phyloP scores from a whole-genome alignment of 2,888 invertebrate genomes.

The Apoderus coryli region DNA sequence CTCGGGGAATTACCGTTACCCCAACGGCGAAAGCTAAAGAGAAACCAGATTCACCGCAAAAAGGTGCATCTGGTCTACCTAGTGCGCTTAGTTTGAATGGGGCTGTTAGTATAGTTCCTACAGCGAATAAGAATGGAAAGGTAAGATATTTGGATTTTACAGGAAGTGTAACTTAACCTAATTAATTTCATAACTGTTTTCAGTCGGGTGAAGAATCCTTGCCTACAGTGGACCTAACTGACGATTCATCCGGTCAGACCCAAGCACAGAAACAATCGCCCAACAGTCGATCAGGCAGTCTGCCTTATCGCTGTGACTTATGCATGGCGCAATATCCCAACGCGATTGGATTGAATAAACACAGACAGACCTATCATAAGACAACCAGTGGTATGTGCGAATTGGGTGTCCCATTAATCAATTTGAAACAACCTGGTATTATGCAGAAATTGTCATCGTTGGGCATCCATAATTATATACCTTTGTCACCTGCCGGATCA shows the following conservation, averaged over 20 bases:
- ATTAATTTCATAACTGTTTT: conserved; percentile 4
- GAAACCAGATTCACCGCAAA: conserved; percentile 19
- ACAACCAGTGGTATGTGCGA: conserved; percentile 41
- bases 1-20: conserved; percentile 64
- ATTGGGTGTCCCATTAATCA: conserved; percentile 58
- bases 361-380: conserved; percentile 48
- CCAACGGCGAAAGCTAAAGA: conserved; percentile 40
- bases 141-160: conserved; percentile 13
- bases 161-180: too few species aligned
- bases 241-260: conserved; percentile 30
- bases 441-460: conserved; percentile 46
- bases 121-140: conserved; percentile 24
- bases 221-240: conserved; percentile 38
- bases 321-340: conserved; percentile 62
- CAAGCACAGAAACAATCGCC: conserved; percentile 10
- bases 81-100: conserved; percentile 42
- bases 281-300: conserved; percentile 28
- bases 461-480: conserved; percentile 62
- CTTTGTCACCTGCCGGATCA: conserved; percentile 41
- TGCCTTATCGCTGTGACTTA: conserved; percentile 47
- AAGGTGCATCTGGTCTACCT: conserved; percentile 34
- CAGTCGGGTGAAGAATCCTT: conserved; percentile 16
- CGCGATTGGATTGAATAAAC: conserved; percentile 40
- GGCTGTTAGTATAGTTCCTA: conserved; percentile 45
- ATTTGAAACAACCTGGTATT: conserved; percentile 52